Conservation (phyloP, 2,797 vertebrate species). For the Micrastur ruficollis region DNA sequence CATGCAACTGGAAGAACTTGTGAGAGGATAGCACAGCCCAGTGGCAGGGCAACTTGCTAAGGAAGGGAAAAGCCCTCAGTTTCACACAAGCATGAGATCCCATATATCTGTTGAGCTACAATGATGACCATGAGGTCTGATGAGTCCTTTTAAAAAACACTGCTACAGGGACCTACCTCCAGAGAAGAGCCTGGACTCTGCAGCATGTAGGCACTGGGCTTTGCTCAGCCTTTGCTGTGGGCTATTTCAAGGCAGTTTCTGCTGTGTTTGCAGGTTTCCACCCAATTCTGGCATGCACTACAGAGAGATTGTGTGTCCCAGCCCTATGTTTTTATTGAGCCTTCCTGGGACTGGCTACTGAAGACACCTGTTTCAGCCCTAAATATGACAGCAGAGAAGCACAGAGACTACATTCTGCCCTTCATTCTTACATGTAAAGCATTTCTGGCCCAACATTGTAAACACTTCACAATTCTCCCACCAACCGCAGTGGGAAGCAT, state of each 20-base stretch:
- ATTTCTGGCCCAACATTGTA: not conserved
- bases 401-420: not conserved
- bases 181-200: not conserved
- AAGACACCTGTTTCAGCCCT: conserved; percentile 41
- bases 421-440: not conserved
- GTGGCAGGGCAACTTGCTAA: not conserved
- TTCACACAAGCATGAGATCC: not conserved
- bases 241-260: conserved; percentile 33
- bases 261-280: conserved; percentile 18
- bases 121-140: accelerated
- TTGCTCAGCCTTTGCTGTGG: not conserved
- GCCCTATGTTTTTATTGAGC: not conserved
- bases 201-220: not conserved
- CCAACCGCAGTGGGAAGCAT: not conserved
- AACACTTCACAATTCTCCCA: not conserved
- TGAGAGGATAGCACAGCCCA: not conserved
- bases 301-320: not conserved
- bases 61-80: not conserved
- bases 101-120: not conserved
- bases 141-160: not conserved
- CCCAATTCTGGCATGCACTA: conserved; percentile 21
- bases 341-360: not conserved
- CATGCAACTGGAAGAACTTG: not conserved
- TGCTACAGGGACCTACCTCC: not conserved
- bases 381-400: conserved; percentile 18